A percentile compares a stretch with the other conserved stretches of the same genome.
Evolutionary conservation across 2,797 vertebrate species (phyloP).

Genomic region (Platalea minor): DNA sequence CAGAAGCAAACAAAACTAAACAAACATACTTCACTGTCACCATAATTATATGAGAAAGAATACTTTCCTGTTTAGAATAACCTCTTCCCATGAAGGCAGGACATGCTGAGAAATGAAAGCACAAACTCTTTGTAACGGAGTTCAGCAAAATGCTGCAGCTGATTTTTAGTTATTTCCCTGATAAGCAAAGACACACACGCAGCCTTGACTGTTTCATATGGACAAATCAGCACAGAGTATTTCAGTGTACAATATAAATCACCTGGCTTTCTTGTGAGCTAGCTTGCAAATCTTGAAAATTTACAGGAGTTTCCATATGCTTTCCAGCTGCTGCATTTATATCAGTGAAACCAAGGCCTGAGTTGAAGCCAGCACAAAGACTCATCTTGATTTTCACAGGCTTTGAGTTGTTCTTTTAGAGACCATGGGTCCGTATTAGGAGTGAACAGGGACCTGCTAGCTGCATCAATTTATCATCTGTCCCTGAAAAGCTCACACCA

Average conservation of each 20-base stretch:
- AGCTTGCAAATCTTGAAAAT: neutral
- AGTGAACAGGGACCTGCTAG: neutral
- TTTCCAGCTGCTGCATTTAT: neutral
- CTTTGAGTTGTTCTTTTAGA: neutral
- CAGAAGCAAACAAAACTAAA: neutral
- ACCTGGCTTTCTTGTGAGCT: neutral
- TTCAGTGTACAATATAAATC: neutral
- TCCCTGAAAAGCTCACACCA: neutral
- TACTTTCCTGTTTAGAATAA: neutral
- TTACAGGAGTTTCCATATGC: neutral
- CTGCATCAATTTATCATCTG: neutral
- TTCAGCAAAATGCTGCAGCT: neutral
- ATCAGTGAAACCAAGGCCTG: neutral
- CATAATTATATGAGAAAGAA: constrained; percentile 6
- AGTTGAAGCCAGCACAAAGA: neutral
- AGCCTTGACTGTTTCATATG: neutral
- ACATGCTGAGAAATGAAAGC: neutral
- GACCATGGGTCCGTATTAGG: neutral
- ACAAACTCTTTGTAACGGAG: neutral
- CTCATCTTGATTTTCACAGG: neutral
- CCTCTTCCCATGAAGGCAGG: neutral
- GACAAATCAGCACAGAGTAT: neutral
- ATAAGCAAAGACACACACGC: neutral
- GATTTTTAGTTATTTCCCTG: neutral
- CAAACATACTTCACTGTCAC: neutral